These are phyloP conservation scores for Hoplostethus mediterraneus DNA, from an alignment of 2,797 vertebrate species.

Conservation along the genomic window DNA sequence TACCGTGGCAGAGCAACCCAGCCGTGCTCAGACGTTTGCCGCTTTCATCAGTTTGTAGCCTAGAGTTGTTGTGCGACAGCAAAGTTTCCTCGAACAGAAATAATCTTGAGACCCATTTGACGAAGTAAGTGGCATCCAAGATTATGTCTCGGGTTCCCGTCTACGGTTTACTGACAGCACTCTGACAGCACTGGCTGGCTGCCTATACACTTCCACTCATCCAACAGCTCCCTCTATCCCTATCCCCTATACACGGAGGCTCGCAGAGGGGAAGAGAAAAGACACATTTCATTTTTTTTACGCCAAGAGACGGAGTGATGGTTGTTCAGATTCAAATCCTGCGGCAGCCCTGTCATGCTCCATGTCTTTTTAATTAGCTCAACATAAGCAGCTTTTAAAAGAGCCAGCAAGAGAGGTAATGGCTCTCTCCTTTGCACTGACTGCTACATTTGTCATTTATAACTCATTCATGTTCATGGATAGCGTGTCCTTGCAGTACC, in stretches of 20 bases:
- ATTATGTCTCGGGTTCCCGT: conserved; percentile 57
- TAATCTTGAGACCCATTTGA: conserved; percentile 57
- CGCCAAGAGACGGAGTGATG: conserved; percentile 5
- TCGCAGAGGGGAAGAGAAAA: conserved; percentile 12
- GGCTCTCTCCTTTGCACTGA: not conserved
- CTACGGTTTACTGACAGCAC: conserved; percentile 49
- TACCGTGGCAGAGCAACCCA: not conserved
- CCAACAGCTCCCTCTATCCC: conserved; percentile 46
- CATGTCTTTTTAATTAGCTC: conserved; percentile 6
- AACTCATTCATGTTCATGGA: conserved; percentile 31
- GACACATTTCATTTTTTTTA: not conserved
- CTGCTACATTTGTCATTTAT: not conserved
- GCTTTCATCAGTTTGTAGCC: conserved; percentile 37
- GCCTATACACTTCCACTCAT: conserved; percentile 53
- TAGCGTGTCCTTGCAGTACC: conserved; percentile 19
- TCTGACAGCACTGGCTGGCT: conserved; percentile 43
- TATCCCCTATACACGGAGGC: conserved; percentile 51
- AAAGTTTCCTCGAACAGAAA: conserved; percentile 55
- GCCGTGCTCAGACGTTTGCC: conserved; percentile 4
- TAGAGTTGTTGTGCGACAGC: conserved; percentile 19
- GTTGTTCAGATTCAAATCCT: conserved; percentile 20
- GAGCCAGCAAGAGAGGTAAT: not conserved
- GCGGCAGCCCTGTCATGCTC: not conserved
- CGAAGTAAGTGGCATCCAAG: conserved; percentile 52
- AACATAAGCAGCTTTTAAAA: conserved; percentile 11